Conservation (phyloP, 1,140 invertebrate species). For the Matsumurasca onukii region DNA sequence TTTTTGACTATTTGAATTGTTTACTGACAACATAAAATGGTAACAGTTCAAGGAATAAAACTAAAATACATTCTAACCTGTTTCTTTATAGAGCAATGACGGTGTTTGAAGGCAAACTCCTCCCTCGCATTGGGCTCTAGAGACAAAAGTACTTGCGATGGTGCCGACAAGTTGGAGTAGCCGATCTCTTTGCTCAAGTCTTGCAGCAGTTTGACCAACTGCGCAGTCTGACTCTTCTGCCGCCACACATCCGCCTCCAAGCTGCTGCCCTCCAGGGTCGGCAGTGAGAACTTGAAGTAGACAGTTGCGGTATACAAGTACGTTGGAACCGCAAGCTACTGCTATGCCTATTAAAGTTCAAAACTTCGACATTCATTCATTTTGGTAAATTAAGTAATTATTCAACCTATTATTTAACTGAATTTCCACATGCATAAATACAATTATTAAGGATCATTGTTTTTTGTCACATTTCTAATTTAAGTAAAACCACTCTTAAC, state of each 20-base stretch:
- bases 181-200: slow-evolving; percentile 49
- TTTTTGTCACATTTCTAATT: too few species aligned
- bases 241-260: slow-evolving; percentile 79
- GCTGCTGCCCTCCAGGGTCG: slow-evolving; percentile 61
- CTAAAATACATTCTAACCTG: too few species aligned
- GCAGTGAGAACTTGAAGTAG: slow-evolving; percentile 92
- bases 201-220: slow-evolving; percentile 52
- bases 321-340: slow-evolving; percentile 83
- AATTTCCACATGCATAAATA: too few species aligned
- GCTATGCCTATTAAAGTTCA: slow-evolving; percentile 66
- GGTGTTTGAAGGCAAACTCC: slow-evolving; percentile 59
- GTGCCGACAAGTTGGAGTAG: slow-evolving; percentile 48
- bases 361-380: too few species aligned
- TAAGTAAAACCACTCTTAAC: too few species aligned
- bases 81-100: slow-evolving; percentile 58
- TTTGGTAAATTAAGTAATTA: too few species aligned
- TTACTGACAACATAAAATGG: too few species aligned
- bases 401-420: too few species aligned
- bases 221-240: slow-evolving; percentile 47
- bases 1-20: too few species aligned
- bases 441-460: too few species aligned
- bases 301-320: slow-evolving; percentile 92
- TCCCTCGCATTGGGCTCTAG: slow-evolving; percentile 57
- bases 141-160: slow-evolving; percentile 62
- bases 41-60: too few species aligned